These are phyloP conservation scores for Drosophila neonasuta DNA, from an alignment of 2,888 invertebrate species.

Conservation along the genomic window DNA sequence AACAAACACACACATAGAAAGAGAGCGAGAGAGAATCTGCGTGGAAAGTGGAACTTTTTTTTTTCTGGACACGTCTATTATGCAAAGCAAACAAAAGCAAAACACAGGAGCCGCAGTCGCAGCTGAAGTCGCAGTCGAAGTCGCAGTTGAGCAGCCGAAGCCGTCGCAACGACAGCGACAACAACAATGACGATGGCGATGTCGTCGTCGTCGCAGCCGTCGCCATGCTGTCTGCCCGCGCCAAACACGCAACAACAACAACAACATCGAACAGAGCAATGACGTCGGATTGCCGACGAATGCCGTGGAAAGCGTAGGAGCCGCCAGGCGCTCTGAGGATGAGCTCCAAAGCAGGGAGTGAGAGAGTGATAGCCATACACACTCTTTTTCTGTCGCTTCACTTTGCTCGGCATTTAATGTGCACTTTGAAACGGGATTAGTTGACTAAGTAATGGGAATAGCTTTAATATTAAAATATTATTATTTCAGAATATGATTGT, in stretches of 20 bases:
- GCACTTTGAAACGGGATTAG: background rate
- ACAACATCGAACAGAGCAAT: slow-evolving; percentile 43
- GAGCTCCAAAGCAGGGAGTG: slow-evolving; percentile 25
- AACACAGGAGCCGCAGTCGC: slow-evolving; percentile 47
- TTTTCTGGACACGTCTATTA: slow-evolving; percentile 35
- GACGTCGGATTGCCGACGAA: slow-evolving; percentile 56
- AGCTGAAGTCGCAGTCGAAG: slow-evolving; percentile 10
- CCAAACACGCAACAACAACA: slow-evolving; percentile 72
- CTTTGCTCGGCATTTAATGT: background rate
- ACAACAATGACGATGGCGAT: slow-evolving; percentile 51
- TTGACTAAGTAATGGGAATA: background rate
- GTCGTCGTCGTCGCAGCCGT: slow-evolving; percentile 38
- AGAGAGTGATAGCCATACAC: background rate
- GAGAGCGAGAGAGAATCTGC: slow-evolving; percentile 1
- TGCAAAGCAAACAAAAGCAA: slow-evolving; percentile 53
- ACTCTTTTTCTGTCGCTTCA: background rate
- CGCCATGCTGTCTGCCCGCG: slow-evolving; percentile 75
- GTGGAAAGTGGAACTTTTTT: slow-evolving; percentile 32
- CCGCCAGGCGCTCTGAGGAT: slow-evolving; percentile 51
- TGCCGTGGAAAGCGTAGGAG: slow-evolving; percentile 58
- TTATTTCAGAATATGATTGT: too few species aligned
- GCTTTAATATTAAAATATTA: too few species aligned
- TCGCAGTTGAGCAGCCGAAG: slow-evolving; percentile 23
- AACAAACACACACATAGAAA: background rate
- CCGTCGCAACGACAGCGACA: slow-evolving; percentile 24